Percentiles rank a stretch among this genome's conserved stretches.
Evolutionary conservation across 2,113 vertebrate genomes (phyloP).

Genomic region (Rynchops niger): DNA sequence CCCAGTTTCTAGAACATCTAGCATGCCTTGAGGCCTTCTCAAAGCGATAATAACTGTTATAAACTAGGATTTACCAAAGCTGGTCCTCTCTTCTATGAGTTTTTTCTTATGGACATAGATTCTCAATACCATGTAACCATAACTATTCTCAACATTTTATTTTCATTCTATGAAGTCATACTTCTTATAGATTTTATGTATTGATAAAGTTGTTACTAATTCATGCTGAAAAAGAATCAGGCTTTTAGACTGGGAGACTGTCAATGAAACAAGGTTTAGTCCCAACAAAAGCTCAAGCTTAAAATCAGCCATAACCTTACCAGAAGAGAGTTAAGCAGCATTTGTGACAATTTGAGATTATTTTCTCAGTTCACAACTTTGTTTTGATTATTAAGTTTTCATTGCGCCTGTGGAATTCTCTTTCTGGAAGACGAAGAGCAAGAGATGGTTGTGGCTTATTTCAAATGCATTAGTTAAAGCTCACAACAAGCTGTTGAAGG

Average conservation of each 20-base stretch:
- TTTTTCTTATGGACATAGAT: not conserved
- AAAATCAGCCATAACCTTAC: not conserved
- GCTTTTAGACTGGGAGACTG: not conserved
- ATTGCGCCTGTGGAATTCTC: not conserved
- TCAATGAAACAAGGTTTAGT: not conserved
- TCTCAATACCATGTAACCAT: not conserved
- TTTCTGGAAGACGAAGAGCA: not conserved
- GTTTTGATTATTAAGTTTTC: not conserved
- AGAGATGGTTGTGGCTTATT: not conserved
- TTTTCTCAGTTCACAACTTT: not conserved
- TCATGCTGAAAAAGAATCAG: not conserved
- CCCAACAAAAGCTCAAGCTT: not conserved
- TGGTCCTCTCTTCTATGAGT: not conserved
- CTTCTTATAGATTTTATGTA: not conserved
- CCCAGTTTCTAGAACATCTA: not conserved
- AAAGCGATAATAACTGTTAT: not conserved
- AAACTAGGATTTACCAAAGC: not conserved
- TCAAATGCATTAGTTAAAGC: not conserved
- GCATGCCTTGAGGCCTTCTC: not conserved
- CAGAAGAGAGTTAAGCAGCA: not conserved
- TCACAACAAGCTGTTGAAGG: not conserved
- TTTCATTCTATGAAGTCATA: not conserved
- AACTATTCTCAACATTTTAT: not conserved
- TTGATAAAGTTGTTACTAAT: not conserved
- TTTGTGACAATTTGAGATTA: not conserved